phyloP scores from a whole-genome alignment of 2,797 vertebrate species.

The Dipus sagitta region DNA sequence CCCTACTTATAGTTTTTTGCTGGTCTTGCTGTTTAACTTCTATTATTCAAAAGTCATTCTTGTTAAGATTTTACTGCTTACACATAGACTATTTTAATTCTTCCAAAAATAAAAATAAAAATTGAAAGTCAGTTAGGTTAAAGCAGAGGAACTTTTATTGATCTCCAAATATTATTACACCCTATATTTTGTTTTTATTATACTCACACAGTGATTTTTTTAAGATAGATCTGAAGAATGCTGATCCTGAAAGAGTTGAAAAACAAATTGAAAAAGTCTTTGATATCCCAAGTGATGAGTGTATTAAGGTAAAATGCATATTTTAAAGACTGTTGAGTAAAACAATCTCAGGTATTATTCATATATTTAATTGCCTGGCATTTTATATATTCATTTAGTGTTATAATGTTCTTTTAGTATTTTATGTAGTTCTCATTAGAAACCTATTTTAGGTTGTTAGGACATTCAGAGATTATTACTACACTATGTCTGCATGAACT shows the following conservation, averaged over 20 bases:
- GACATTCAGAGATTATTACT: not conserved
- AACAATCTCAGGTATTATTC: conserved; percentile 17
- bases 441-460: not conserved
- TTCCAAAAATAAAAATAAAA: conserved; percentile 22
- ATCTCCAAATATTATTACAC: not conserved
- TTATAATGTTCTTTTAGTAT: conserved; percentile 6
- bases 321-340: conserved; percentile 6
- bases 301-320: conserved; percentile 91
- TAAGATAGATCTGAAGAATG: conserved; percentile 98
- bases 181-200: conserved; percentile 48
- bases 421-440: conserved; percentile 42
- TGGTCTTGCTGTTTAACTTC: not conserved
- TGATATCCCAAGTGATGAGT: conserved; percentile 94
- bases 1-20: not conserved
- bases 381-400: conserved; percentile 31
- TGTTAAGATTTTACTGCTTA: conserved; percentile 10
- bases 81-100: conserved; percentile 26
- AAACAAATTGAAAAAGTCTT: conserved; percentile 96
- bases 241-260: conserved; percentile 95
- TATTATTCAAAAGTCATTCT: not conserved
- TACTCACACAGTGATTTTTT: conserved; percentile 53
- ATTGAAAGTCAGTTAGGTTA: not conserved
- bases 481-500: not conserved
- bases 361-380: not conserved
- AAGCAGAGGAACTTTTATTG: not conserved